Base-by-base conservation (phyloP, 2,113 vertebrate genomes). In the Microcebus tavaratra region DNA sequence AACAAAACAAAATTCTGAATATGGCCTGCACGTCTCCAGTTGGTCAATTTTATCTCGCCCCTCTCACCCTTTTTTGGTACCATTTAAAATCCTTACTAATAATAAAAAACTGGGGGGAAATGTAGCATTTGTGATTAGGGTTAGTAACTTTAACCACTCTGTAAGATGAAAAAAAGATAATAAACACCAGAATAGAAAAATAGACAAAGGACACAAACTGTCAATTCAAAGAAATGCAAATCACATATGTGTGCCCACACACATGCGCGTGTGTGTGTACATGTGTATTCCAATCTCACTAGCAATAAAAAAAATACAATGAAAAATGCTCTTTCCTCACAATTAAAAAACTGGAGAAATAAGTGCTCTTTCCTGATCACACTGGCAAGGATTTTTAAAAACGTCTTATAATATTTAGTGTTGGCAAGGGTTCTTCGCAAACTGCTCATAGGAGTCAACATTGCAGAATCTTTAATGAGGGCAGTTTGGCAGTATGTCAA, bases 161-260 rank as follows among this genome's bases (percentile, higher is more conserved):
- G 1, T 76, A 42, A 59, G 10, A 92, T 23, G 39, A 81, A 55
- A 65, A 90, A 93, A 75, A 23, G 39, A 42, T 57, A 67, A 86
- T 53, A 92, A 82, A 81, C 31, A 39, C 7, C 13, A 45, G 23
- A 83, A 57, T 2, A 67, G 61, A 39, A 72, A 88, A 57, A 45
- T 39, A 29, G 59, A 63, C 70, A 34, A 73, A 95, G 36, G 91
- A 88, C 50, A 87, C 61, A 72, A 93, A 90, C 23, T 36, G 53
- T 42, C 67, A 81, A 82, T 31, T 90, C 18, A 78, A 65, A 72
- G 75, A 90, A 55, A 82, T 8, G 4, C 29, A 63, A 82, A 75
- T 2, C 87, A 8, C 34, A 11, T 31, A 6, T 45, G 39, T 61
- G 7, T 18, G 17, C 5, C 1, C 53, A 55, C 20, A 23, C 1